A percentile compares a stretch with the other conserved stretches of the same genome.
Evolutionary conservation across 2,888 invertebrate species (phyloP).

Genomic region (Stenodera caucasica): DNA sequence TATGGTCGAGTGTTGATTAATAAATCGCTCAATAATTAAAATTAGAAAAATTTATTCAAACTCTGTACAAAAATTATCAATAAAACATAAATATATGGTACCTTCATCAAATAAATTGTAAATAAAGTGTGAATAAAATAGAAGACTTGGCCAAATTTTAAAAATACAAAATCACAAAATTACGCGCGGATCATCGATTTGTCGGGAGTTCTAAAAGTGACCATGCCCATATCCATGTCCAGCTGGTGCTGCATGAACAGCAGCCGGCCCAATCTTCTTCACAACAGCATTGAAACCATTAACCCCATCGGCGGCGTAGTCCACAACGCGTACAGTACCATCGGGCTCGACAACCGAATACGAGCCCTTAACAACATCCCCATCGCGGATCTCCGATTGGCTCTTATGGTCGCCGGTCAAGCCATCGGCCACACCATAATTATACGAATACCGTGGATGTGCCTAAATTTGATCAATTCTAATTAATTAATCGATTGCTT

Average conservation of each 20-base stretch:
- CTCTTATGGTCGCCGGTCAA: constrained; percentile 63
- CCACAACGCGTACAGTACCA: constrained; percentile 44
- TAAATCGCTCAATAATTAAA: too few species aligned
- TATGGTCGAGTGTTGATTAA: too few species aligned
- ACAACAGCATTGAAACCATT: constrained; percentile 61
- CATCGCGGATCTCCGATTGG: constrained; percentile 62
- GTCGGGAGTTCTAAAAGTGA: constrained; percentile 14
- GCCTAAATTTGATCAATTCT: constrained; percentile 53
- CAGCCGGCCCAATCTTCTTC: constrained; percentile 65
- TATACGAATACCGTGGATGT: constrained; percentile 60
- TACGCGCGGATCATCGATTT: too few species aligned
- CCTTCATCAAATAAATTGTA: neutral
- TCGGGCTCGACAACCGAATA: constrained; percentile 46
- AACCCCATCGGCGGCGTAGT: constrained; percentile 45
- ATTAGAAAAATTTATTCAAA: neutral
- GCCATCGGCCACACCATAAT: constrained; percentile 61
- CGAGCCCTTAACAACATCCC: constrained; percentile 58
- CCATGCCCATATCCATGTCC: constrained; percentile 11
- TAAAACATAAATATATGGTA: neutral
- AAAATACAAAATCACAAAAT: neutral
- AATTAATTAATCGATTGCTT: too few species aligned
- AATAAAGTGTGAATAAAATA: neutral
- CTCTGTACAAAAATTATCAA: constrained; percentile 6
- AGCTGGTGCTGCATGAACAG: constrained; percentile 45
- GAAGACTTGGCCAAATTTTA: neutral